Conservation (phyloP, 2,888 invertebrate species). For the Synanthedon myopaeformis region DNA sequence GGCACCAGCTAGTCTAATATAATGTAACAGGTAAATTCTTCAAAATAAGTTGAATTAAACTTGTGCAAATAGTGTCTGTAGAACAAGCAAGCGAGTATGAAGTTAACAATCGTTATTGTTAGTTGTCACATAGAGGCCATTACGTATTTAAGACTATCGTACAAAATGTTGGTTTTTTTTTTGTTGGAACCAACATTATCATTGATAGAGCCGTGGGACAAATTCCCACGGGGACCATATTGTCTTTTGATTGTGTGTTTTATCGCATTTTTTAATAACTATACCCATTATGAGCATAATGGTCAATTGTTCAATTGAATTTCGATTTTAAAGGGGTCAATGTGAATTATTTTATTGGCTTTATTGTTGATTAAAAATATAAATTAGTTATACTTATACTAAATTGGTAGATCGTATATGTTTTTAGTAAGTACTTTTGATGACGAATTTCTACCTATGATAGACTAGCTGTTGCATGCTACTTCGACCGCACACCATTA, state of each 20-base stretch:
- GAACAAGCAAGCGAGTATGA: not conserved
- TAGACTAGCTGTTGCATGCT: too few species aligned
- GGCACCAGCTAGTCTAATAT: too few species aligned
- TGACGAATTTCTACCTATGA: too few species aligned
- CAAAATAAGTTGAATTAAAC: too few species aligned
- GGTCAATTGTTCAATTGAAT: conserved; percentile 60
- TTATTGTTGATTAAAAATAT: conserved; percentile 1
- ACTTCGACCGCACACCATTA: too few species aligned
- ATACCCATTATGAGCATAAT: conserved; percentile 57
- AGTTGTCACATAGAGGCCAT: conserved; percentile 20
- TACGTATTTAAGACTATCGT: conserved; percentile 14
- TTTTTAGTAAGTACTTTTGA: too few species aligned
- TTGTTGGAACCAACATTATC: conserved; percentile 16
- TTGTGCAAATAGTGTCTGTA: too few species aligned
- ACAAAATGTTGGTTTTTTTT: conserved; percentile 11
- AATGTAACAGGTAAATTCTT: too few species aligned
- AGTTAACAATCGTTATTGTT: conserved; percentile 34
- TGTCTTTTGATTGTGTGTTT: conserved; percentile 36
- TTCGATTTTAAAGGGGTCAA: conserved; percentile 21
- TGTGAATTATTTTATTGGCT: conserved; percentile 6
- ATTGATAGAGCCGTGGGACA: conserved; percentile 34
- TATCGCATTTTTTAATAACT: conserved; percentile 49
- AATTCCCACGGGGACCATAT: conserved; percentile 43
- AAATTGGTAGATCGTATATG: too few species aligned
- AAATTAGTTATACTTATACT: too few species aligned